Evolutionary conservation across 2,888 invertebrate species (phyloP), one percentile per base, ranked within the genome.

Genomic region (Chrysotoxum bicinctum): DNA sequence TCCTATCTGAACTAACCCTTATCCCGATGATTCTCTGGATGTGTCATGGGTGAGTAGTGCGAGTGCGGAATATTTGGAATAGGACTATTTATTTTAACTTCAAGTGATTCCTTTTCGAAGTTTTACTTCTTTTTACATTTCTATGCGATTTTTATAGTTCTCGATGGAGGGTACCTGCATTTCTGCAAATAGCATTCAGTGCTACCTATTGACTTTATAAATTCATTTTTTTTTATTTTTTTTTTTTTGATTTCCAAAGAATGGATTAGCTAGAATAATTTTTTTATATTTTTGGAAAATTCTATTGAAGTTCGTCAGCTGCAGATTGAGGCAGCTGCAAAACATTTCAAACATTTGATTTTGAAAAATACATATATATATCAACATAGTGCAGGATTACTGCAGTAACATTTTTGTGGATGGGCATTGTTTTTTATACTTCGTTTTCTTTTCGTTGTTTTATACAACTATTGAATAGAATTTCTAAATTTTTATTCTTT

Each of bases 71-170:
- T 80, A 72, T 80, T 84, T 75, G 45, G 45, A 48, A 56, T 70
- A 74, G 79, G 70, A 72, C 70, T 84, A 72, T 70, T 70, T 72
- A 75, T 80, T 80, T 84, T 80, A 48, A 76, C 75, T 80, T 72
- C 68, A 80, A 30, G 30, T 82, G 70, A 76, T 81, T 81, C 66
- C 81, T 76, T 82, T 82, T 82, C 32, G 50, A 76, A 70, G 32
- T 69, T 70, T 64, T 32, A 23, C 35, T 60, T 64, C 43, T 58
- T 56, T 40, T 26, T 48, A 35, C 50, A 68, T 73, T 56, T 43
- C 26, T 62, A 45, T 66, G 4, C 4, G 40, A 37, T 62, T 78
- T 66, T 30, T 50, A 26, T 56, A n/a, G 21, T 52, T 52, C 45
- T 43, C 66, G 14, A 23, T 72, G 70, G 23, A 58, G 62, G 52